These are phyloP conservation scores for Eupithecia subumbrata DNA, from an alignment of 2,888 invertebrate genomes.

Conservation along the genomic window DNA sequence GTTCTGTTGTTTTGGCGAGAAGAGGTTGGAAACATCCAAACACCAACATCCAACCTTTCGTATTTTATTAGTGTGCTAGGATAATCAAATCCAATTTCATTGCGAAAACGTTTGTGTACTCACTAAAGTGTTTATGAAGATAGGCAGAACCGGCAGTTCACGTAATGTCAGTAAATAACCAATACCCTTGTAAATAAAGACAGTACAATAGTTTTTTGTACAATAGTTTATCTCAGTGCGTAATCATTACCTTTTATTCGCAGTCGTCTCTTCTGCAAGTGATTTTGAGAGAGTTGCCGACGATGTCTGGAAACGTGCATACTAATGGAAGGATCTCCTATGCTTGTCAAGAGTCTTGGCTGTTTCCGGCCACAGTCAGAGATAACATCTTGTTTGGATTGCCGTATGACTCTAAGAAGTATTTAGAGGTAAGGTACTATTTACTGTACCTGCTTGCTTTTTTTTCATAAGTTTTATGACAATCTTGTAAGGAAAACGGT, in stretches of 20 bases:
- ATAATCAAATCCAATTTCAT: too few species aligned
- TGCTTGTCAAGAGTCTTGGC: constrained; percentile 94
- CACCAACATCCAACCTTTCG: too few species aligned
- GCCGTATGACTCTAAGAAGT: constrained; percentile 84
- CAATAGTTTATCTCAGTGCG: not conserved
- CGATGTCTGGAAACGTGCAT: constrained; percentile 83
- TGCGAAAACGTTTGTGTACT: too few species aligned
- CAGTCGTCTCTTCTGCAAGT: constrained; percentile 86
- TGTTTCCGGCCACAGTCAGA: constrained; percentile 88
- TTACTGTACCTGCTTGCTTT: not conserved
- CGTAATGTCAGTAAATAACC: too few species aligned
- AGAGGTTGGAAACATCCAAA: too few species aligned
- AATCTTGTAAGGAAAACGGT: not conserved
- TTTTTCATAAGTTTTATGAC: not conserved
- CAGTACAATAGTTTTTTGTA: not conserved
- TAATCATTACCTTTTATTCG: constrained; percentile 41
- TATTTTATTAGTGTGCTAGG: too few species aligned
- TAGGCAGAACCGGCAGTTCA: too few species aligned
- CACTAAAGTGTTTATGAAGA: too few species aligned
- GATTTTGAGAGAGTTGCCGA: constrained; percentile 88
- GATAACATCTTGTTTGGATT: constrained; percentile 94
- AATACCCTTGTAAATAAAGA: not conserved
- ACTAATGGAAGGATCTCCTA: constrained; percentile 88
- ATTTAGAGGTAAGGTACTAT: constrained; percentile 77
- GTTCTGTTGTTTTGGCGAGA: too few species aligned